Evolutionary conservation across 2,797 vertebrate genomes (phyloP), one percentile per base, ranked within the genome.

Genomic region (Channa striata): DNA sequence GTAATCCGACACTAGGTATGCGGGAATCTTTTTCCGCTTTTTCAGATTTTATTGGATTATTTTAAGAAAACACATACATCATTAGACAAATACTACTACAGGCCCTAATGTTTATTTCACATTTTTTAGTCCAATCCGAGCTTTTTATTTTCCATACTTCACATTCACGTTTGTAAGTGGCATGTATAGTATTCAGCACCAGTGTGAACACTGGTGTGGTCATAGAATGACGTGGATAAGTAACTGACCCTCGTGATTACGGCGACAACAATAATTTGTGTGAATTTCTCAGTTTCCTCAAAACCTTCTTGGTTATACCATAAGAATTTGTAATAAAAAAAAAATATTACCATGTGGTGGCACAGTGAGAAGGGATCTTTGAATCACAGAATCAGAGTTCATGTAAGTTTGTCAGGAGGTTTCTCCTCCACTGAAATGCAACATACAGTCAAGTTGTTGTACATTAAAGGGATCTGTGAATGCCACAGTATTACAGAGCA

Each of bases 331-430:
- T 30, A 30, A 30, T 4, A 30, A 30, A 30, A 30, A 3, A 30
- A 3, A 30, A 3, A 30, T 30, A 30, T 61, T 60, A 73, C 73
- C 16, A 33, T 34, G 52, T 53, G n/a, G 25, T 20, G 68, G 57
- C 68, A 72, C 54, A 14, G 1, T 23, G 42, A 58, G 11, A 6
- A 40, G 21, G 36, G 54, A 74, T 39, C 59, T 52, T 30, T 68
- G 56, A 72, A 36, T 59, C 67, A 34, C 11, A 48, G 23, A 30
- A 12, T 34, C 68, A 48, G 62, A 39, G 72, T 68, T 72, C 37
- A 49, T 67, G 36, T 8, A 25, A 34, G 2, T 16, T 33, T 72
- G 63, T 72, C 67, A 59, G 61, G 33, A 34, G 37, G 19, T 49
- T 53, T 74, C 56, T 33, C 1, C 36, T n/a, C 30, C 12, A 23